Evolutionary conservation across 2,888 invertebrate genomes (phyloP), one percentile per base, ranked within the genome.

Genomic region (Drosophila subsilvestris): DNA sequence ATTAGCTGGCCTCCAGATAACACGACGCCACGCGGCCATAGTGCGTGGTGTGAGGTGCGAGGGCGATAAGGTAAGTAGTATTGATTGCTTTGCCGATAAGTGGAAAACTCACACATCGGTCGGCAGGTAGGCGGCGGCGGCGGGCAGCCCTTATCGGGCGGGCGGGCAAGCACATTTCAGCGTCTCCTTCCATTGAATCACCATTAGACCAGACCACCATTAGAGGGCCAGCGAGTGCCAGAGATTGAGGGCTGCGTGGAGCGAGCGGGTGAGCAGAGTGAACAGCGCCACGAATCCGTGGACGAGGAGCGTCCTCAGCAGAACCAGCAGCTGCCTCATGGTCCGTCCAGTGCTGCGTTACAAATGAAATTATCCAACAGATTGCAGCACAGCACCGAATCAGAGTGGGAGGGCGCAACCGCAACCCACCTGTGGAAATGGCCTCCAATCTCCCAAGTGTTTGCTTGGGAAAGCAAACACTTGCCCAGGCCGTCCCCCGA

Each of bases 261-360:
- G 56, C n/a, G 84, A 61, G n/a, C 76, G 75, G 9, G 69, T 68
- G 55, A 89, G 48, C 50, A 89, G 29, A 4, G 71, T 65, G 9
- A 80, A 84, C 14, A 84, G 14, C 42, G 68, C n/a, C 3, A 88
- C 84, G 44, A 89, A 89, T 6, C 77, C 77, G 50, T 86, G 79
- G 22, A 80, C 80, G 20, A 86, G 7, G 9, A 78, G 29, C 7
- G 69, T 77, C 53, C 80, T 78, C 0, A 89, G 9, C 7, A 78
- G 29, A 49, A 78, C 37, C 60, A 88, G 51, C 14, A 89, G 5
- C 54, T 72, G 70, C 61, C 76, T 80, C 84, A 89, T 87, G 12
- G 29, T 57, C n/a, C 32, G 17, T 18, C 29, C 8, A 44, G 37
- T 17, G 45, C n/a, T 44, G 57, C 14, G 5, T 44, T 42, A 14